phyloP scores from a whole-genome alignment of 1,140 invertebrate genomes.

The Pseudobourletiella spinata region DNA sequence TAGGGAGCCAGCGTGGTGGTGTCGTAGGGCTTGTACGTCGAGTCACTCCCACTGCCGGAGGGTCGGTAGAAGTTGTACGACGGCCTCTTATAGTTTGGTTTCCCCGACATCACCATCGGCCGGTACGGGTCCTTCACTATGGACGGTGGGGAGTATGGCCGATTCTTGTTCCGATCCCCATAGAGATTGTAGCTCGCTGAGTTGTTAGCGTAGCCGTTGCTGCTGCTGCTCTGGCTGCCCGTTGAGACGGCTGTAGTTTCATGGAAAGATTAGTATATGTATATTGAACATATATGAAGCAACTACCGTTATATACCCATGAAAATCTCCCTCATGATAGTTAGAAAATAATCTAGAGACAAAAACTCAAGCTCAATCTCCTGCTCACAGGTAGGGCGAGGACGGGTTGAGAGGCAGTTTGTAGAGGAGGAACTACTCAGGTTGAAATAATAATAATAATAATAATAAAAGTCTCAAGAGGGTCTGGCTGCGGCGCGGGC shows the following conservation, averaged over 20 bases:
- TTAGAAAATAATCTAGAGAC: too few relatives aligned
- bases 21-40: slow-evolving; percentile 28
- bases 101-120: slow-evolving; percentile 20
- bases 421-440: too few relatives aligned
- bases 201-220: not conserved
- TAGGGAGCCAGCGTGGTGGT: slow-evolving; percentile 24
- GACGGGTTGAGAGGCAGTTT: too few relatives aligned
- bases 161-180: slow-evolving; percentile 1
- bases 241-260: not conserved
- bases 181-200: not conserved
- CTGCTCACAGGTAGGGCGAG: too few relatives aligned
- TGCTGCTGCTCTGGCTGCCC: not conserved
- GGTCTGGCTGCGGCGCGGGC: too few relatives aligned
- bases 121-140: slow-evolving; percentile 23
- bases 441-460: too few relatives aligned
- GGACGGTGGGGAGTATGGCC: slow-evolving; percentile 7
- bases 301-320: too few relatives aligned
- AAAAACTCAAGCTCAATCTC: too few relatives aligned
- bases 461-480: too few relatives aligned
- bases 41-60: not conserved
- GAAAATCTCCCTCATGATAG: too few relatives aligned
- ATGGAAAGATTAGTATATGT: not conserved
- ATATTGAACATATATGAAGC: not conserved
- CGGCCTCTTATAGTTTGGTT: slow-evolving; percentile 32
- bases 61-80: slow-evolving; percentile 33